Conservation (phyloP, 1,140 invertebrate genomes). For the Panagrolaimus sp. region DNA sequence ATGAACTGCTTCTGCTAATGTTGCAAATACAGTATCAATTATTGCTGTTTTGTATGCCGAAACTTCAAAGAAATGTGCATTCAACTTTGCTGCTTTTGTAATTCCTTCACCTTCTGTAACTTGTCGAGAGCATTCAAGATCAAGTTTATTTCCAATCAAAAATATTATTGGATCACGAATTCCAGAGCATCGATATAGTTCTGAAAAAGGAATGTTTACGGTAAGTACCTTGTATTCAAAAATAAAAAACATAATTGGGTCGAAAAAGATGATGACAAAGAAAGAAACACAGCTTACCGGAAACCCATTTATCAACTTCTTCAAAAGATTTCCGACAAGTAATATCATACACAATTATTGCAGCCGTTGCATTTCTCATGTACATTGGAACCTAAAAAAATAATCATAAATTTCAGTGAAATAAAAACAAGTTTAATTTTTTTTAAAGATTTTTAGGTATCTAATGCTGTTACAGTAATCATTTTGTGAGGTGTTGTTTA, state of each 20-base stretch:
- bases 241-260: neutral
- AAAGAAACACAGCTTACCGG: constrained; percentile 22
- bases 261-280: neutral
- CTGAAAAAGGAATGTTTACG: constrained; percentile 3
- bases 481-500: no score
- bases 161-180: constrained; percentile 21
- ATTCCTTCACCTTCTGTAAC: constrained; percentile 30
- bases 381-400: constrained; percentile 70
- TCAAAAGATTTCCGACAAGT: constrained; percentile 68
- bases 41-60: constrained; percentile 13
- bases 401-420: no score
- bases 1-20: neutral
- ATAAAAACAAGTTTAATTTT: no score
- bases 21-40: constrained; percentile 9
- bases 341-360: constrained; percentile 97
- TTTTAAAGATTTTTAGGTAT: no score
- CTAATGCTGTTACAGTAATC: no score
- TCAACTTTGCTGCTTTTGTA: constrained; percentile 25
- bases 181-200: constrained; percentile 27
- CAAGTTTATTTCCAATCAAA: constrained; percentile 32
- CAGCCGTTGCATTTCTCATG: constrained; percentile 79
- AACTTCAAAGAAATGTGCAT: constrained; percentile 28
- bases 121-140: constrained; percentile 18
- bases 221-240: neutral
- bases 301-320: constrained; percentile 32